Conservation (phyloP, 2,888 invertebrate genomes). For the Platerodrilus igneus region DNA sequence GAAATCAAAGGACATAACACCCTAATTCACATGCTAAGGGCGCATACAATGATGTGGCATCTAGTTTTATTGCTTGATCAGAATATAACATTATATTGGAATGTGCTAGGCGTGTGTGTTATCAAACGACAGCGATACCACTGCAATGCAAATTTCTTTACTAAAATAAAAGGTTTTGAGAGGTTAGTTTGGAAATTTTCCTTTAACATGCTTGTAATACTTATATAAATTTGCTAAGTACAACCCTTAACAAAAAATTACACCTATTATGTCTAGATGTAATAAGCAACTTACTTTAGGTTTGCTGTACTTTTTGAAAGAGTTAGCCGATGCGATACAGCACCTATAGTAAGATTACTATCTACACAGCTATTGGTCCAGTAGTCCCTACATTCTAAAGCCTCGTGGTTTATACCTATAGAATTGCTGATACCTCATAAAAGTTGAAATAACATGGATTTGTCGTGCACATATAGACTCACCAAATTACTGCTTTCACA, state of each 20-base stretch:
- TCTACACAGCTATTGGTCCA: conserved; percentile 43
- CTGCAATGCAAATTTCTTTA: conserved; percentile 9
- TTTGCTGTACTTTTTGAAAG: conserved; percentile 25
- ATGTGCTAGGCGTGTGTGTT: conserved; percentile 35
- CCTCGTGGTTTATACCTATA: conserved; percentile 40
- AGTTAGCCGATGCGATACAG: conserved; percentile 28
- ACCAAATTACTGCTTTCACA: conserved; percentile 34
- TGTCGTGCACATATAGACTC: conserved; percentile 41
- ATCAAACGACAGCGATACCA: conserved; percentile 22
- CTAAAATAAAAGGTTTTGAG: background rate
- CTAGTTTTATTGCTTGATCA: conserved; percentile 49
- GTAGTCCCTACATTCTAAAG: conserved; percentile 39
- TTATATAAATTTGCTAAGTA: no score
- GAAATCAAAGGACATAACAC: conserved; percentile 44
- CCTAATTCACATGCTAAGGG: conserved; percentile 46
- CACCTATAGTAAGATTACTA: conserved; percentile 34
- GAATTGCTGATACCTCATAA: conserved; percentile 46
- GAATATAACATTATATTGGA: conserved; percentile 44
- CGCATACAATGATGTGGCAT: conserved; percentile 45
- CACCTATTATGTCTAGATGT: no score
- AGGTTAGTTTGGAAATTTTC: background rate
- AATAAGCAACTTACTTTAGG: conserved; percentile 19
- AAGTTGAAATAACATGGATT: conserved; percentile 44
- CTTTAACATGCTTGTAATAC: background rate
- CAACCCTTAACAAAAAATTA: no score